Conservation (phyloP, 2,888 invertebrate genomes). For the Tridacna gigas region DNA sequence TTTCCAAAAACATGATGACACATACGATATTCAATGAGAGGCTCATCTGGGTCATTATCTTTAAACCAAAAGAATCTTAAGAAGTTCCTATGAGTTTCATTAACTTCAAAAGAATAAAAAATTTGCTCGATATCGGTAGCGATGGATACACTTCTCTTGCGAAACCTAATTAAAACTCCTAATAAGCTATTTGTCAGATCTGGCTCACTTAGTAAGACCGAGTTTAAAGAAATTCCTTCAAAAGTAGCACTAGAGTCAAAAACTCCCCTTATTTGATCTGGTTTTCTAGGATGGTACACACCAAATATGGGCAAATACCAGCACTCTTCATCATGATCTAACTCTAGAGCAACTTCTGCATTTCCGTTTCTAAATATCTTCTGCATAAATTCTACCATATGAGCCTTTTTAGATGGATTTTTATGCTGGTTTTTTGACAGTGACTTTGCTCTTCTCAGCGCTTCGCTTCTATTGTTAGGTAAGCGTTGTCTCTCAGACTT, state of each 20-base stretch:
- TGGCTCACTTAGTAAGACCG: slow-evolving; percentile 53
- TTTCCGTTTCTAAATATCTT: slow-evolving; percentile 19
- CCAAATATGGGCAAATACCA: no score
- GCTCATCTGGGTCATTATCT: slow-evolving; percentile 9
- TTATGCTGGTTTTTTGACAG: no score
- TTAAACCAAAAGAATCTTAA: slow-evolving; percentile 59
- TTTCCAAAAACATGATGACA: slow-evolving; percentile 25
- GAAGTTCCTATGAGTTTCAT: slow-evolving; percentile 50
- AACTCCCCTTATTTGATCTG: slow-evolving; percentile 54
- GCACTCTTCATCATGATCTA: slow-evolving; percentile 30
- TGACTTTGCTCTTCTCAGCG: no score
- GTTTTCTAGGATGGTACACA: no score
- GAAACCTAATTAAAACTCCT: slow-evolving; percentile 56
- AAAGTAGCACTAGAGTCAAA: slow-evolving; percentile 60
- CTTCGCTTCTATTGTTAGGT: no score
- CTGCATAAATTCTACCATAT: slow-evolving; percentile 27
- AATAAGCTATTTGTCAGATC: slow-evolving; percentile 59
- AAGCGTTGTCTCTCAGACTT: no score
- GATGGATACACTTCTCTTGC: slow-evolving; percentile 53
- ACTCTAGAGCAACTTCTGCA: slow-evolving; percentile 27
- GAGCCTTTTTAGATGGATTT: slow-evolving; percentile 6
- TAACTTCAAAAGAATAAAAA: no score
- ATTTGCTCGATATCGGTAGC: no score
- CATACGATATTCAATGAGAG: slow-evolving; percentile 21
- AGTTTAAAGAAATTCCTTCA: slow-evolving; percentile 60